phyloP scores from a whole-genome alignment of 2,797 vertebrate species.

The Sternarchorhynchus goeldii region DNA sequence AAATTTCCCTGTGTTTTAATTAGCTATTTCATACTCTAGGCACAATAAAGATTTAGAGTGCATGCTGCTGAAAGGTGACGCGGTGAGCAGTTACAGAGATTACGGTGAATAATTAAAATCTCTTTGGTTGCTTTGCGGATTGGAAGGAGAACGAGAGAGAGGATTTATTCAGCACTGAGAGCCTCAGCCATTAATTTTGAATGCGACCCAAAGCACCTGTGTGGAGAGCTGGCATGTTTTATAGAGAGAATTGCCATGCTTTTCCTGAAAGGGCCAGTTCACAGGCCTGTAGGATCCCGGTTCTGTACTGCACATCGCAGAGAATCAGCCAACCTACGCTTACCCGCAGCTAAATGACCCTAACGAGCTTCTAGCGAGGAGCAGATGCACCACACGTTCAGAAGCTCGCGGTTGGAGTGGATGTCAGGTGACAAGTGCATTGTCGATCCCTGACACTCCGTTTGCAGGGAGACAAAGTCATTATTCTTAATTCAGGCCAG shows the following conservation, averaged over 20 bases:
- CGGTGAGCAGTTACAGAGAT: conserved; percentile 53
- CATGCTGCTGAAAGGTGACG: conserved; percentile 51
- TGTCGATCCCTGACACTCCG: conserved; percentile 19
- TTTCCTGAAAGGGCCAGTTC: conserved; percentile 46
- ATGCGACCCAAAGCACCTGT: conserved; percentile 56
- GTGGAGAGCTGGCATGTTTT: conserved; percentile 53
- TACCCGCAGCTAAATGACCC: conserved; percentile 35
- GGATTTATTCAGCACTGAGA: conserved; percentile 54
- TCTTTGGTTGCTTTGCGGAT: conserved; percentile 52
- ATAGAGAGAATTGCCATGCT: conserved; percentile 50
- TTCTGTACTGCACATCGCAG: conserved; percentile 37
- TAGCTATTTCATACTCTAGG: conserved; percentile 51
- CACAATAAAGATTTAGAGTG: conserved; percentile 48
- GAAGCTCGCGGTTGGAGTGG: neutral
- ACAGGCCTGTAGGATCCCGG: conserved; percentile 22
- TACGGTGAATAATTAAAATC: conserved; percentile 61
- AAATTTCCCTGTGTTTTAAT: conserved; percentile 58
- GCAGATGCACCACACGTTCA: neutral
- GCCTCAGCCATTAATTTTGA: conserved; percentile 55
- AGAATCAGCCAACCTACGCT: conserved; percentile 41
- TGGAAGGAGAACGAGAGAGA: conserved; percentile 42
- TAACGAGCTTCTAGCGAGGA: conserved; percentile 33
- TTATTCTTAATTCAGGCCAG: conserved; percentile 32
- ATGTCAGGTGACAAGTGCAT: neutral
- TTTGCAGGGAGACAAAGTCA: conserved; percentile 17